These are phyloP conservation scores for Listrodromus nycthemerus DNA, from an alignment of 2,888 invertebrate genomes.

Conservation along the genomic window DNA sequence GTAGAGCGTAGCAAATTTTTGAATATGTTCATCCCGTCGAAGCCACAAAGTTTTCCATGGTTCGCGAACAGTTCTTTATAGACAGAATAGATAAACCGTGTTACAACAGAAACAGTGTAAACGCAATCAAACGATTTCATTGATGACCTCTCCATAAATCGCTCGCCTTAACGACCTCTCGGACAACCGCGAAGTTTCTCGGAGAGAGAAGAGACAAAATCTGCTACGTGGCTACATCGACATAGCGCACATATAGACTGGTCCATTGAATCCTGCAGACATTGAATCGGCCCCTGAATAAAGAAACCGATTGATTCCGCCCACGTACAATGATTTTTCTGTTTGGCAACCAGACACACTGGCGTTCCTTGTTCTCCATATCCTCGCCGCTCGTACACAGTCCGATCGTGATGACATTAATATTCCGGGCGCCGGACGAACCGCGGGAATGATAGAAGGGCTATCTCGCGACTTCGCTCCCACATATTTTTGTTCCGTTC, in stretches of 20 bases:
- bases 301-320: slow-evolving; percentile 77
- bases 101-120: slow-evolving; percentile 48
- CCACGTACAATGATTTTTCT: slow-evolving; percentile 80
- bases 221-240: slow-evolving; percentile 71
- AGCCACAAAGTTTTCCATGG: slow-evolving; percentile 43
- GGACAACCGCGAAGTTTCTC: slow-evolving; percentile 38
- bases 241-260: slow-evolving; percentile 76
- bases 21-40: neutral
- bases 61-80: neutral
- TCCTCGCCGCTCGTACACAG: slow-evolving; percentile 16
- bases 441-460: slow-evolving; percentile 66
- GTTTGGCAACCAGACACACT: slow-evolving; percentile 77
- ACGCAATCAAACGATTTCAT: slow-evolving; percentile 54
- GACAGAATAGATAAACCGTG: slow-evolving; percentile 25
- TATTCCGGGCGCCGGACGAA: slow-evolving; percentile 71
- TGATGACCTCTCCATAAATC: slow-evolving; percentile 50
- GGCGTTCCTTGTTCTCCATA: slow-evolving; percentile 76
- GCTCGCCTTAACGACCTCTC: slow-evolving; percentile 58
- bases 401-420: slow-evolving; percentile 70
- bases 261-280: slow-evolving; percentile 70
- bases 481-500: slow-evolving; percentile 33
- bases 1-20: slow-evolving; percentile 14
- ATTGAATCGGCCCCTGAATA: slow-evolving; percentile 69
- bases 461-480: slow-evolving; percentile 15
- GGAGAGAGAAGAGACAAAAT: slow-evolving; percentile 38